Conservation (phyloP, 1,140 invertebrate genomes). For the Drosophila seguyi region DNA sequence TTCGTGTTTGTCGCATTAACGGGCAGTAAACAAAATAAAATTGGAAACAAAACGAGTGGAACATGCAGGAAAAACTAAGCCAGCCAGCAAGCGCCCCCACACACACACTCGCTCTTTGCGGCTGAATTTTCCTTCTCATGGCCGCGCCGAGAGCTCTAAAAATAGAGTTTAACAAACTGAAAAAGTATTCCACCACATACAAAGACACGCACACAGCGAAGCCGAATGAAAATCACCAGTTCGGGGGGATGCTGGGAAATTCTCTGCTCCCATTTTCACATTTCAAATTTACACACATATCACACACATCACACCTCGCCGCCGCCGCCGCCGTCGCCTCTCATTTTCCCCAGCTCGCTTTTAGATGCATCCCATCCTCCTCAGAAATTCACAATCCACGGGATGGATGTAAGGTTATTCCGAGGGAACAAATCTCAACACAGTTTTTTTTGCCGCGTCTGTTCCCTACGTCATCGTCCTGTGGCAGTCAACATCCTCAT, state of each 20-base stretch:
- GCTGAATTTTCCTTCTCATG: constrained; percentile 59
- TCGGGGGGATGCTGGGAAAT: constrained; percentile 15
- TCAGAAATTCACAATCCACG: constrained; percentile 21
- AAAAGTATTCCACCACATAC: constrained; percentile 83
- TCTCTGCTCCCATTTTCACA: constrained; percentile 61
- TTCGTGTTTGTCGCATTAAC: constrained; percentile 72
- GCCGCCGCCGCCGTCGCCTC: constrained; percentile 6
- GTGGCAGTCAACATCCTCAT: constrained; percentile 34
- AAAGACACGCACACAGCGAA: constrained; percentile 57
- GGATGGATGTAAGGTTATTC: constrained; percentile 47
- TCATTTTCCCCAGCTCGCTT: constrained; percentile 34
- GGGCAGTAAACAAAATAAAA: constrained; percentile 44
- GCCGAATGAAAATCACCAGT: constrained; percentile 28
- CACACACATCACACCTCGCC: constrained; percentile 11
- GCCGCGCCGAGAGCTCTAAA: constrained; percentile 72
- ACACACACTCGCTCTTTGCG: constrained; percentile 29
- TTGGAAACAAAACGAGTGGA: constrained; percentile 26
- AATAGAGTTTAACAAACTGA: constrained; percentile 83
- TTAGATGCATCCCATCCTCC: constrained; percentile 35
- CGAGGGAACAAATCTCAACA: constrained; percentile 67
- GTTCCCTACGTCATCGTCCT: constrained; percentile 70
- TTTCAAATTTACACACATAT: constrained; percentile 47
- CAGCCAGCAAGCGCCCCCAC: constrained; percentile 75
- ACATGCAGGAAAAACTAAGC: constrained; percentile 61
- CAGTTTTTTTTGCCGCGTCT: constrained; percentile 46